phyloP scores from a whole-genome alignment of 2,797 vertebrate genomes.

The Aldrovandia affinis region DNA sequence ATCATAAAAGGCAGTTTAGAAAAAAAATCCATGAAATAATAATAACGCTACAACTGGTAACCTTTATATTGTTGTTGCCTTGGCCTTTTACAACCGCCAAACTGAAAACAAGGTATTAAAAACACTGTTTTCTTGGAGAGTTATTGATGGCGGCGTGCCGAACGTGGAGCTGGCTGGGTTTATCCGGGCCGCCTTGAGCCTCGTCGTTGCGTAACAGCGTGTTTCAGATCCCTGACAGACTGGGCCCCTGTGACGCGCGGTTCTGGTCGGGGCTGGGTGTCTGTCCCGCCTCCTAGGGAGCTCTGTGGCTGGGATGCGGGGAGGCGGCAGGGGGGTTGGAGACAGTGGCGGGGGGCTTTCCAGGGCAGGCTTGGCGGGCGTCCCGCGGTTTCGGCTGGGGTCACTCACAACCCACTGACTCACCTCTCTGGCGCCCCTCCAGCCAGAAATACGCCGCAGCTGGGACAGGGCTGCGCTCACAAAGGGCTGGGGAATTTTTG shows the following conservation, averaged over 20 bases:
- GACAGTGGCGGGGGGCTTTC: constrained; percentile 25
- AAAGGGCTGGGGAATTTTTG: constrained; percentile 17
- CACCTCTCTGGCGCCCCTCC: constrained; percentile 9
- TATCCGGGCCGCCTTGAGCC: background rate
- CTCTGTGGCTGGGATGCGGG: background rate
- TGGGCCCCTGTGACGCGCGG: background rate
- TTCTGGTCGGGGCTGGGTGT: background rate
- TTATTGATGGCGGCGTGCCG: background rate
- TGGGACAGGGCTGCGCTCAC: background rate
- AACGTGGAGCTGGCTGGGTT: constrained; percentile 37
- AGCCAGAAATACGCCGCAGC: background rate
- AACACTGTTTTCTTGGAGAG: background rate
- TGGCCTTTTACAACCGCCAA: background rate
- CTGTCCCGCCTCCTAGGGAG: background rate
- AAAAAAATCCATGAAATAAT: background rate
- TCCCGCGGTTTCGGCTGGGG: constrained; percentile 22
- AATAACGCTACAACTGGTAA: background rate
- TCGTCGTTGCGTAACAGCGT: background rate
- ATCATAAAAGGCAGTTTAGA: constrained; percentile 1
- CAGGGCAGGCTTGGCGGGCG: constrained; percentile 24
- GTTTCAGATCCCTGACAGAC: background rate
- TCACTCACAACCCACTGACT: constrained; percentile 33
- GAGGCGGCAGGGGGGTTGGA: background rate
- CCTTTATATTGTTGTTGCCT: background rate
- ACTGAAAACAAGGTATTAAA: background rate